Percentiles rank a stretch among this genome's conserved stretches.
Conservation (phyloP, 2,113 vertebrate species). For the Aphyosemion australe region DNA sequence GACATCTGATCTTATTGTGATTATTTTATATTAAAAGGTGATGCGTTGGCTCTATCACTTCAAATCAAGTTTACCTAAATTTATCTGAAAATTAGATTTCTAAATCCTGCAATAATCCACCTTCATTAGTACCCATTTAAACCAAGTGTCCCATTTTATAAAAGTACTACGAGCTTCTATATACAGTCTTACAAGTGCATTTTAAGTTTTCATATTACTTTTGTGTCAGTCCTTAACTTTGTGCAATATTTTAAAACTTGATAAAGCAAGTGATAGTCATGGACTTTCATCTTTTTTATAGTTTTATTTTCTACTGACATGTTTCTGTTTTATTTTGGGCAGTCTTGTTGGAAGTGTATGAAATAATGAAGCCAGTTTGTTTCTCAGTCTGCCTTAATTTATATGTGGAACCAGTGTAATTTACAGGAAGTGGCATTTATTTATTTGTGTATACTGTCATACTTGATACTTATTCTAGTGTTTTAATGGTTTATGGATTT, state of each 20-base stretch:
- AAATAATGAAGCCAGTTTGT: constrained; percentile 36
- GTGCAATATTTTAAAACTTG: constrained; percentile 67
- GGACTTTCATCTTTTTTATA: background rate
- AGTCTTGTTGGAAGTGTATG: constrained; percentile 43
- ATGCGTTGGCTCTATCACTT: background rate
- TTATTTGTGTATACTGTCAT: constrained; percentile 83
- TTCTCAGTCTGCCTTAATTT: constrained; percentile 73
- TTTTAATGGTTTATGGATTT: constrained; percentile 50
- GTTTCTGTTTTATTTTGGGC: constrained; percentile 39
- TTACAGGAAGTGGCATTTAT: constrained; percentile 61
- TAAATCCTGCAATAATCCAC: constrained; percentile 15
- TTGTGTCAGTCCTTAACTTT: constrained; percentile 41
- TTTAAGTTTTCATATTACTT: constrained; percentile 26
- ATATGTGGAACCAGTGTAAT: constrained; percentile 49
- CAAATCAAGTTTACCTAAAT: too few relatives aligned
- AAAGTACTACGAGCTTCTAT: constrained; percentile 14
- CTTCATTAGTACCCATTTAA: constrained; percentile 1
- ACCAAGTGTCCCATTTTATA: background rate
- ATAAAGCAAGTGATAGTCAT: constrained; percentile 30
- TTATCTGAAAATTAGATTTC: background rate
- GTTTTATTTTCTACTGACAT: constrained; percentile 51
- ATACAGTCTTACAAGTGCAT: constrained; percentile 49
- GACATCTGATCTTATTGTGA: too few relatives aligned
- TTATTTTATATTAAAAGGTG: background rate
- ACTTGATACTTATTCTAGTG: constrained; percentile 75